phyloP scores from a whole-genome alignment of 2,113 vertebrate genomes.

The Pituophis catenifer region DNA sequence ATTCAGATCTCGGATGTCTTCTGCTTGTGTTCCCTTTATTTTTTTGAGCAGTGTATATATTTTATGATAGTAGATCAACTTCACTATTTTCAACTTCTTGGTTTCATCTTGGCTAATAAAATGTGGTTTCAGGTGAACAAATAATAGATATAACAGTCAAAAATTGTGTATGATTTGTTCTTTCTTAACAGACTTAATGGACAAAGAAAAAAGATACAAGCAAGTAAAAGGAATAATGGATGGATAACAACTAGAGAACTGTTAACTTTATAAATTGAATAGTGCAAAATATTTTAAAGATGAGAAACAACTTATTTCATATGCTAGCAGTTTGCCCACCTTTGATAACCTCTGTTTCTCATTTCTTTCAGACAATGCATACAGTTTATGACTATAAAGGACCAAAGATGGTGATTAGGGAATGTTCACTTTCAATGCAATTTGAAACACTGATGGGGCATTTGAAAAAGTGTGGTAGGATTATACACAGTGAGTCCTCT shows the following conservation, averaged over 20 bases:
- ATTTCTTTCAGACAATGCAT: neutral
- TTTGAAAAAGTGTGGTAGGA: neutral
- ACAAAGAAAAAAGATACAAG: neutral
- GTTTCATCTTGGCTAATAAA: neutral
- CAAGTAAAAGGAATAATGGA: neutral
- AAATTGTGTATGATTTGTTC: neutral
- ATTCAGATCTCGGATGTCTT: too few species aligned
- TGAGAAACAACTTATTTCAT: neutral
- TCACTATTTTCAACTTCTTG: neutral
- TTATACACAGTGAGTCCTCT: neutral
- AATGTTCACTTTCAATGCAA: neutral
- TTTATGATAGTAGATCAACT: neutral
- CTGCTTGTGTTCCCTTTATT: too few species aligned
- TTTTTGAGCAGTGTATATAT: neutral
- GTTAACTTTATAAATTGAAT: neutral
- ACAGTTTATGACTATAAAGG: neutral
- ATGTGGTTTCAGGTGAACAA: neutral
- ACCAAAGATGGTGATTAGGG: neutral
- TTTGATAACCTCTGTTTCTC: neutral
- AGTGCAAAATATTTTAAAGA: neutral
- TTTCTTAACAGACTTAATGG: neutral
- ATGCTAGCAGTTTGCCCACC: neutral
- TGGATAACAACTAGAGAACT: neutral
- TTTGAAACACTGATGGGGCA: neutral
- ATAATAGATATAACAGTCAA: neutral